These are phyloP conservation scores for Mythimna ferrago DNA, from an alignment of 2,888 invertebrate genomes.

Conservation along the genomic window DNA sequence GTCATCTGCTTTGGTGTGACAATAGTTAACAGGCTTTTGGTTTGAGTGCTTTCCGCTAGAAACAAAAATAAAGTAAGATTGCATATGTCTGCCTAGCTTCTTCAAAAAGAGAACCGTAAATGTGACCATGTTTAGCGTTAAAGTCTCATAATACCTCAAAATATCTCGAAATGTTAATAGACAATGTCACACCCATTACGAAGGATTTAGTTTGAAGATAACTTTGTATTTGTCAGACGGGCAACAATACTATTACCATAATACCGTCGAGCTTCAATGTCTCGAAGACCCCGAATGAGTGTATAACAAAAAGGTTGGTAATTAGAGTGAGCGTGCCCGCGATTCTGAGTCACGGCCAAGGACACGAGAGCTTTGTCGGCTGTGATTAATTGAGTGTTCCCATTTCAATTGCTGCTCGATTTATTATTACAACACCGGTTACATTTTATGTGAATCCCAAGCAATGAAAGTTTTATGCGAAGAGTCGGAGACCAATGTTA, in stretches of 20 bases:
- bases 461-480: conserved; percentile 53
- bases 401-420: conserved; percentile 68
- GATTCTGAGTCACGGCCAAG: conserved; percentile 76
- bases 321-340: conserved; percentile 68
- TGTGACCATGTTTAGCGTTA: background rate
- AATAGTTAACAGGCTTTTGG: background rate
- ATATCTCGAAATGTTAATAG: conserved; percentile 10
- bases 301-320: conserved; percentile 69
- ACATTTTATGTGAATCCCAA: conserved; percentile 54
- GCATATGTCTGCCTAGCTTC: background rate
- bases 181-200: conserved; percentile 16
- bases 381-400: conserved; percentile 70
- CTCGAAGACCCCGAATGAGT: conserved; percentile 57
- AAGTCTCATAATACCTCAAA: background rate
- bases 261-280: conserved; percentile 48
- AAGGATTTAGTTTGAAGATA: conserved; percentile 36
- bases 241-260: conserved; percentile 55
- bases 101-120: background rate
- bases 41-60: background rate
- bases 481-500: conserved; percentile 31
- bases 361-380: conserved; percentile 70
- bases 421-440: conserved; percentile 64
- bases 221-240: conserved; percentile 44
- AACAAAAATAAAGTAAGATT: background rate
- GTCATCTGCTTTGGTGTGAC: conserved; percentile 14